These are phyloP conservation scores for Lycodopsis pacificus DNA, from an alignment of 2,797 vertebrate species.

Conservation along the genomic window DNA sequence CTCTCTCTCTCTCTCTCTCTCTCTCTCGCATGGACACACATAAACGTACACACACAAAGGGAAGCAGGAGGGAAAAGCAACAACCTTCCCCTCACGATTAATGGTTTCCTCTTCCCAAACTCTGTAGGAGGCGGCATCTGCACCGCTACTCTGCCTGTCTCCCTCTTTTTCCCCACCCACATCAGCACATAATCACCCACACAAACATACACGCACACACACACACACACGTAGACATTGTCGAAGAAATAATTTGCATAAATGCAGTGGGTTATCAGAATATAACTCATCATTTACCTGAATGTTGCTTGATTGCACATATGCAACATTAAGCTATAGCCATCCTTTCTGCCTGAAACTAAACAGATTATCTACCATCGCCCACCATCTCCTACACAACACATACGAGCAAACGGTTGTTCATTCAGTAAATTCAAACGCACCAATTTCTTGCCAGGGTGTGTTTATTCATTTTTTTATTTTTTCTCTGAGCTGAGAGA, in stretches of 20 bases:
- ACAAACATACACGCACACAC: background rate
- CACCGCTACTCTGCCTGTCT: constrained; percentile 17
- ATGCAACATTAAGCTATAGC: constrained; percentile 4
- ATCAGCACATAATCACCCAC: background rate
- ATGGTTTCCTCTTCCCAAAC: constrained; percentile 48
- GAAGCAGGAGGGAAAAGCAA: constrained; percentile 24
- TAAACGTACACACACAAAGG: constrained; percentile 26
- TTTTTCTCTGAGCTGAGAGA: constrained; percentile 46
- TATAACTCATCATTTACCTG: constrained; percentile 62
- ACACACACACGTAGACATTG: background rate
- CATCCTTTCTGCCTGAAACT: constrained; percentile 11
- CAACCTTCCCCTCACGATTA: constrained; percentile 27
- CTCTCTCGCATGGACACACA: background rate
- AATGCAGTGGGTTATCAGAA: constrained; percentile 47
- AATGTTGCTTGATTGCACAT: constrained; percentile 67
- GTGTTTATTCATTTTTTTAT: constrained; percentile 4
- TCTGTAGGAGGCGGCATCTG: constrained; percentile 24
- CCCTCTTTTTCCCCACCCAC: constrained; percentile 7
- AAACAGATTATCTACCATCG: constrained; percentile 34
- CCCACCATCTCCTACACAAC: constrained; percentile 44
- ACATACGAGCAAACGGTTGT: constrained; percentile 29
- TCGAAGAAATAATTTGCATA: constrained; percentile 46
- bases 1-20: too few relatives aligned
- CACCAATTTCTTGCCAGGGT: constrained; percentile 27
- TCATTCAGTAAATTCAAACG: constrained; percentile 61